Evolutionary conservation across 2,797 vertebrate species (phyloP), one percentile per base, ranked within the genome.

Genomic region (Australoheros facetus): DNA sequence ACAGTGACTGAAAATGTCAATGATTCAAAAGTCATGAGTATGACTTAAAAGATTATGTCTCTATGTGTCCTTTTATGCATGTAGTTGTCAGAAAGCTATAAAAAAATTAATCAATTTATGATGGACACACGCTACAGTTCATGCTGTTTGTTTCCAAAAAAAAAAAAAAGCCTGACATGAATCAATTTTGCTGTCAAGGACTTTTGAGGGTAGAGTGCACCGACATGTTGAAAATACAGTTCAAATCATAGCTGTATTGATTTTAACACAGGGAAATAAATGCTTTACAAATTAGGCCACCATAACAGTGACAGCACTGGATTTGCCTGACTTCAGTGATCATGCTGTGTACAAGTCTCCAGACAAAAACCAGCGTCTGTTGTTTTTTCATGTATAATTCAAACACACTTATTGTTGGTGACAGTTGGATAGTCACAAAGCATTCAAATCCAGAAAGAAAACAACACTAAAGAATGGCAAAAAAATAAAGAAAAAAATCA

Each of bases 261-360:
- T 85, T 56, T 28, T 26, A 59, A 83, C 62, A 7, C 32, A 8
- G 73, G n/a, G 48, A 82, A 86, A 75, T 39, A 74, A 87, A 86
- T 56, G 80, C 81, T 81, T 81, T 73, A 83, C 83, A 87, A 91
- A 89, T 77, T 8, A 85, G 89, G 87, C 78, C 86, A 83, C 8
- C 59, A 4, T 45, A 76, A 71, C 72, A 75, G 59, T n/a, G 85
- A 85, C 58, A 69, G 72, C 59, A 13, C 70, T 62, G 69, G 59
- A 82, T 83, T 55, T 73, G 53, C 57, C 72, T 9, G 87, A 81
- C 78, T 82, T 75, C 84, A 78, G 62, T 51, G 45, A 84, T 79
- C 78, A 17, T 8, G 73, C 79, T 74, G 64, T 71, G 77, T 21
- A 26, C 7, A 37, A 77, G 84, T 57, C 28, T 26, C 26, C 66